phyloP scores from a whole-genome alignment of 2,888 invertebrate species.

The Sympetrum striolatum region DNA sequence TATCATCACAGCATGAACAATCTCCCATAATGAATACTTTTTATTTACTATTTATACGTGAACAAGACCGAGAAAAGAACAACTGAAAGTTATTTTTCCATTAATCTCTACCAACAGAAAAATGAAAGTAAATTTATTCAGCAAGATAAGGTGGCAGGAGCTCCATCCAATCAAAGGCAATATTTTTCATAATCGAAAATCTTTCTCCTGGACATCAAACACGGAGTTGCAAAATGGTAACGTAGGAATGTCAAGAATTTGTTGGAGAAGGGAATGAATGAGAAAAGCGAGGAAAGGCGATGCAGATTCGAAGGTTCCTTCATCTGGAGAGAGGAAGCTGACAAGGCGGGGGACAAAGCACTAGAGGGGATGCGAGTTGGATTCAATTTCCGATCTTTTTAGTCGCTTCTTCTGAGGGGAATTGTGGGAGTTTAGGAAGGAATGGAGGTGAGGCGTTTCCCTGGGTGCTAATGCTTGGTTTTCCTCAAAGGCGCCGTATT shows the following conservation, averaged over 20 bases:
- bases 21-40: too few relatives aligned
- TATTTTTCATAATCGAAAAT: too few relatives aligned
- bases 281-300: not conserved
- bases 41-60: too few relatives aligned
- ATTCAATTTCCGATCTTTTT: conserved; percentile 42
- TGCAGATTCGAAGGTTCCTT: not conserved
- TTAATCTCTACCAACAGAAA: too few relatives aligned
- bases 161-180: too few relatives aligned
- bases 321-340: not conserved
- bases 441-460: conserved; percentile 19
- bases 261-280: not conserved
- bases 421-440: conserved; percentile 33
- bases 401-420: conserved; percentile 11
- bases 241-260: not conserved
- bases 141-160: too few relatives aligned
- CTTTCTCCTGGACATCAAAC: too few relatives aligned
- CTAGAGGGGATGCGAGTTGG: conserved; percentile 28
- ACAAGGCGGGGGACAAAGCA: not conserved
- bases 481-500: not conserved
- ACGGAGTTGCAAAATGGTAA: not conserved
- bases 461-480: conserved; percentile 23
- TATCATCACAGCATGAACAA: too few relatives aligned
- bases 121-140: too few relatives aligned
- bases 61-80: too few relatives aligned
- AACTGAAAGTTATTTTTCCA: too few relatives aligned